Base-by-base conservation (phyloP, 1,140 invertebrate genomes). In the Leptonema lineaticorne region DNA sequence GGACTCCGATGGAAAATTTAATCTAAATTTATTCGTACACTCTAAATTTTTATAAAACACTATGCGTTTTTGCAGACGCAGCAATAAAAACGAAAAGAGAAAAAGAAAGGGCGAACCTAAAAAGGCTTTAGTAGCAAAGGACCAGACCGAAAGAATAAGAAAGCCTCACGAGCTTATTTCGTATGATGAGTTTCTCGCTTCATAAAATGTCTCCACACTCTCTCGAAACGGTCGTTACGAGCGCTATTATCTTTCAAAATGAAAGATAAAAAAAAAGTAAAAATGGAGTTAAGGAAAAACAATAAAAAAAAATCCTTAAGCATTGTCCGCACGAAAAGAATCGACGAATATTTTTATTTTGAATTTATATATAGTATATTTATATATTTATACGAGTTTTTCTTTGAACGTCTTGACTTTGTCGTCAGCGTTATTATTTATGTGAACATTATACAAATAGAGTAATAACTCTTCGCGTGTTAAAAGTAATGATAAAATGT, bases 171-270 rank as follows among this genome's bases (percentile, higher is more conserved):
- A 53, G 50, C 22, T 53, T 53, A 22, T 53, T 53, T 24, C 24
- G 50, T 53, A 53, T 53, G 50, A 53, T 53, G 50, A 53, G 50
- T 53, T 53, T n/a, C 50, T 24, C 50, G 50, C 50, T 53, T 53
- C 24, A 53, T 53, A 26, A 26, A 53, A 24, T 24, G 50, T 53
- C 50, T 53, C 50, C 50, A 53, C 50, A 53, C 50, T 53, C 33
- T 60, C 59, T 45, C 56, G 20, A 27, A 62, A 62, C 24, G 59
- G 59, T 41, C 59, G 59, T 62, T 62, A 62, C 30, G 57, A 29
- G 59, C n/a, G 29, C 30, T 62, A 62, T 62, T 62, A 62, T 62
- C 59, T 45, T 62, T 24, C 22, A 24, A 45, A 62, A 62, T 62
- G 30, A 62, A 62, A n/a, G n/a, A n/a, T n/a, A n/a, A n/a, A n/a